Evolutionary conservation across 2,113 vertebrate genomes (phyloP), one percentile per base, ranked within the genome.

Genomic region (Anoura caudifer): DNA sequence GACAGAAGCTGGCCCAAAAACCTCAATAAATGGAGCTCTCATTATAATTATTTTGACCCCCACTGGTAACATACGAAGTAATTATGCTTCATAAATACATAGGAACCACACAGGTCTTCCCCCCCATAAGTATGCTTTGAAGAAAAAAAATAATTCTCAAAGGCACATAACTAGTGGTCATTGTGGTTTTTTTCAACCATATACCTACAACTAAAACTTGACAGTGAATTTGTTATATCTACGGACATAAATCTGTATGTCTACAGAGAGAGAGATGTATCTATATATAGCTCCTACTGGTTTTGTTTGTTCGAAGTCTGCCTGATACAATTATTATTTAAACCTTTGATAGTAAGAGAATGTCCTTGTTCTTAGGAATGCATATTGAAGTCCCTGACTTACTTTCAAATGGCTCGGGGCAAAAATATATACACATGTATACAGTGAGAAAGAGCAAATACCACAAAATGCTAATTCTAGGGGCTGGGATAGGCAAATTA

Each of bases 11-110:
- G 38, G 56, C 87, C 80, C 87, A 1, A 41, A 95, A 95, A 95
- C 90, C 94, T 95, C 92, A 96, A 94, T 90, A 94, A 80, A 87
- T 38, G 50, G 67, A 90, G 81, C 72, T 87, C 45, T 73, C 28
- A 22, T 77, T 93, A 50, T 67, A 93, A 70, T 89, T 94, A 83
- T 91, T 93, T 95, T 93, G 69, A 93, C 38, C 43, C 76, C 33
- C 50, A 63, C 0, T 45, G 80, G 36, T 89, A 82, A 96, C 13
- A 90, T 72, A 73, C 36, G 86, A 67, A 91, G 33, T 89, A 95
- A 91, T 92, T 85, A 94, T 56, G 54, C 28, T 88, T 95, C 61
- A 82, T 79, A 90, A 94, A 41, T 77, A 63, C 16, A 50, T 47
- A 41, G 5, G 26, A 94, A 79, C 28, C 76, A 94, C 31, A 83